Evolutionary conservation across 2,797 vertebrate species (phyloP).

Genomic region (Apodemus agrarius): DNA sequence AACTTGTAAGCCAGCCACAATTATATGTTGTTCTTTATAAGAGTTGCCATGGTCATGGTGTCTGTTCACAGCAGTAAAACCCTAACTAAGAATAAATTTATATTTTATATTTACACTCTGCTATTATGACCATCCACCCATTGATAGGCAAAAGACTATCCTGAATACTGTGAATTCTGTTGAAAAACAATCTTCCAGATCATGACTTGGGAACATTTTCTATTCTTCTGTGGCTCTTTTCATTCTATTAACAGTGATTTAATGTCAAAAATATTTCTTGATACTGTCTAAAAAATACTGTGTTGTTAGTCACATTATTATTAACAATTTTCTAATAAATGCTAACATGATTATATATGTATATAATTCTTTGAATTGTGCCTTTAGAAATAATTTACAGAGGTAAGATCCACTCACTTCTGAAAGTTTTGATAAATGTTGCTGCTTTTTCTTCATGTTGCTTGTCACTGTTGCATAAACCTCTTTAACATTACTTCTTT

Average conservation of each 20-base stretch:
- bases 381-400: background rate
- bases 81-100: background rate
- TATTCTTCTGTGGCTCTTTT: background rate
- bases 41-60: no score
- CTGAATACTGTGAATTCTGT: background rate
- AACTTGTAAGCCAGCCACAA: no score
- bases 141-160: background rate
- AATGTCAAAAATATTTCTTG: background rate
- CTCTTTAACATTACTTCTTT: background rate
- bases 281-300: background rate
- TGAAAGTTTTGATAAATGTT: slow-evolving; percentile 1
- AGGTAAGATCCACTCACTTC: fast-evolving
- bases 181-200: background rate
- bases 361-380: background rate
- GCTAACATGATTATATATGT: background rate
- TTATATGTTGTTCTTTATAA: no score
- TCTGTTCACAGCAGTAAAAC: no score
- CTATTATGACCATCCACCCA: no score
- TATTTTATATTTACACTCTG: background rate
- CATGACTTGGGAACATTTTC: background rate
- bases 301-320: background rate
- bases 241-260: background rate
- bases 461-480: background rate
- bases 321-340: background rate
- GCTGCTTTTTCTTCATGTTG: background rate